Evolutionary conservation across 2,113 vertebrate species (phyloP), one percentile per base, ranked within the genome.

Genomic region (Hyla sarda): DNA sequence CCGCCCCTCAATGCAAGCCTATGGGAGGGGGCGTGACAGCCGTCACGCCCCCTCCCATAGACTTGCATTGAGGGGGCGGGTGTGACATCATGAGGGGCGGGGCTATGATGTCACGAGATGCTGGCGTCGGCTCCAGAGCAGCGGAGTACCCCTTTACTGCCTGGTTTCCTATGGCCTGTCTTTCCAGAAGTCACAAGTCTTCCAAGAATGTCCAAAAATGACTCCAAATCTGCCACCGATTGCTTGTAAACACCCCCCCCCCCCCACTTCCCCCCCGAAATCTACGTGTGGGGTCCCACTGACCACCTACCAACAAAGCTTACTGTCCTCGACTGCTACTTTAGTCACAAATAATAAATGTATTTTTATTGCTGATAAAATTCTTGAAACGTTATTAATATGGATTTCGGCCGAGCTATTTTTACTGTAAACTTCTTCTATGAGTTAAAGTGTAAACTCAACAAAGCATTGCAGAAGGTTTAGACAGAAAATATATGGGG

Each of bases 261-360:
- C n/a, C n/a, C n/a, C n/a, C n/a, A n/a, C n/a, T n/a, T 41, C 25
- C 21, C 28, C 74, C 47, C 74, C 30, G 7, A 5, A 32, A 5
- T 28, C 52, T 48, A 5, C 34, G 72, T 84, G 83, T 76, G 83
- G 56, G 82, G 25, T 50, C 54, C 23, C 72, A 16, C 19, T 77
- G 56, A 65, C 83, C 72, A 84, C 83, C 83, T 76, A 62, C 28
- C 1, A 19, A 9, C 60, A 19, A 48, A 79, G 54, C 58, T 34
- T 79, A 19, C 50, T 19, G 47, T 8, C 7, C 1, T 19, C 32
- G n/a, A 17, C 67, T 56, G 47, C 5, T 5, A 60, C 50, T 72
- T n/a, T 25, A 56, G 54, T 25, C 60, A 28, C 58, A 62, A 47
- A 45, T 65, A 62, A 45, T 80, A 74, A 45, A 83, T 21, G 45